phyloP scores from a whole-genome alignment of 2,797 vertebrate genomes.

The Apogon hyalosoma region DNA sequence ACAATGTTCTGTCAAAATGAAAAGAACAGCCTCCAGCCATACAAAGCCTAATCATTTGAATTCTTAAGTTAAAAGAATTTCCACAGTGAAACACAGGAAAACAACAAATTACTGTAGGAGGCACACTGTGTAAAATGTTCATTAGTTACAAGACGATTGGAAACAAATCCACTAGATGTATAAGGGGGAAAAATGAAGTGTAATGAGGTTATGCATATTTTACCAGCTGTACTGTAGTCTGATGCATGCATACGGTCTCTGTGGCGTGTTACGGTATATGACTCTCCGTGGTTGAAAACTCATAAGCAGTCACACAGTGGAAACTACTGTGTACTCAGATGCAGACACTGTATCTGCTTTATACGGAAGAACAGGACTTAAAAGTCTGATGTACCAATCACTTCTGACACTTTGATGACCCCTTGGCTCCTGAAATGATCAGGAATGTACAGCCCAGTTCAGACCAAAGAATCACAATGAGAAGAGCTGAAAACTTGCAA shows the following conservation, averaged over 20 bases:
- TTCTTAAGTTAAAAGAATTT: neutral
- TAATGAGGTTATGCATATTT: too few relatives aligned
- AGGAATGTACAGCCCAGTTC: neutral
- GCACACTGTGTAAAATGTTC: neutral
- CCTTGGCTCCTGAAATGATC: constrained; percentile 17
- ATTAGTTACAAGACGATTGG: neutral
- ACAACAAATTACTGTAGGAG: neutral
- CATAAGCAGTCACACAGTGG: neutral
- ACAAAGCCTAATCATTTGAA: neutral
- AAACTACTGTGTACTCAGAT: neutral
- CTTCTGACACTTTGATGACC: constrained; percentile 1
- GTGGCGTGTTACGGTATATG: too few relatives aligned
- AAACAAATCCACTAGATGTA: neutral
- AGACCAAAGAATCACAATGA: too few relatives aligned
- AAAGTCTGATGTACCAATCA: neutral
- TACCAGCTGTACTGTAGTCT: too few relatives aligned
- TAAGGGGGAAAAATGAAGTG: neutral
- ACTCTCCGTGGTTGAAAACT: too few relatives aligned
- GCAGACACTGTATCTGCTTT: neutral
- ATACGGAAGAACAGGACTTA: neutral
- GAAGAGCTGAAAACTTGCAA: too few relatives aligned
- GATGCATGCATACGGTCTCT: too few relatives aligned
- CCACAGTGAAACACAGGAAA: neutral
- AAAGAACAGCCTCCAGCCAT: neutral
- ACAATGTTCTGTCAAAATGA: neutral